Evolutionary conservation across 2,888 invertebrate genomes (phyloP).

Genomic region (Crossocerus cetratus): DNA sequence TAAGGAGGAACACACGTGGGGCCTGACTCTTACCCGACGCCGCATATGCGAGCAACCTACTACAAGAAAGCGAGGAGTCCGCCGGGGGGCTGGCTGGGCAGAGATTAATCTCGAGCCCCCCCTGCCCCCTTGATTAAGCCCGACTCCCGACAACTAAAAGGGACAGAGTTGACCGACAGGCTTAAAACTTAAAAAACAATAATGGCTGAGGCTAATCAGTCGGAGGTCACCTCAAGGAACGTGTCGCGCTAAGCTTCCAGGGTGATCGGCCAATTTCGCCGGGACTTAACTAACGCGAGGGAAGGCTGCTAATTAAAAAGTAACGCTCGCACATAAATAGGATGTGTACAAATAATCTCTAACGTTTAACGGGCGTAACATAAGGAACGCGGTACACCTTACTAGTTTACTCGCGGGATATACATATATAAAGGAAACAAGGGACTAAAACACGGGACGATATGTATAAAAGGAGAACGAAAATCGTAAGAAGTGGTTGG

Average conservation of each 20-base stretch:
- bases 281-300: conserved; percentile 12
- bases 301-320: conserved; percentile 56
- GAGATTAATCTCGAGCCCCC: too few relatives aligned
- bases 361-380: conserved; percentile 64
- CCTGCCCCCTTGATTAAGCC: not conserved
- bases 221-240: too few relatives aligned
- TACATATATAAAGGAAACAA: conserved; percentile 38
- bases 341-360: conserved; percentile 51
- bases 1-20: conserved; percentile 56
- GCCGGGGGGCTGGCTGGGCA: conserved; percentile 8
- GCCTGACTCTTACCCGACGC: conserved; percentile 25
- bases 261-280: too few relatives aligned
- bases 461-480: conserved; percentile 64
- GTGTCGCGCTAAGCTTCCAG: conserved; percentile 6
- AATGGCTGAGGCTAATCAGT: too few relatives aligned
- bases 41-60: conserved; percentile 29
- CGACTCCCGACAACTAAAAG: not conserved
- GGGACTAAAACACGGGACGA: conserved; percentile 61
- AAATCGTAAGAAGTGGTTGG: conserved; percentile 54
- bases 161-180: too few relatives aligned
- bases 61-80: conserved; percentile 18
- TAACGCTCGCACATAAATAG: conserved; percentile 51
- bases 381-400: conserved; percentile 42
- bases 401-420: conserved; percentile 44
- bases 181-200: too few relatives aligned